Evolutionary conservation across 2,888 invertebrate species (phyloP).

Genomic region (Lagria hirta): DNA sequence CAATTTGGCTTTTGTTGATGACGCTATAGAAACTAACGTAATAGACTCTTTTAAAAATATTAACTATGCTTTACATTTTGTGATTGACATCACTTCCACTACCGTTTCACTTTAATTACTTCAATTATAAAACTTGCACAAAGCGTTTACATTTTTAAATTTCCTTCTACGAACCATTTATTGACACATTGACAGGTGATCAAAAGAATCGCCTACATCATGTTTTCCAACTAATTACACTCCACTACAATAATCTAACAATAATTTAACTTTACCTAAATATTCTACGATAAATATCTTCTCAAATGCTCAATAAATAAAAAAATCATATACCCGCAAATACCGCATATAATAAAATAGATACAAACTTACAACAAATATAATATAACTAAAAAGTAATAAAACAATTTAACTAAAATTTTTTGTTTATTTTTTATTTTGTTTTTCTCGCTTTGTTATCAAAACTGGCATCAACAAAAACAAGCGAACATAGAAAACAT

Average conservation of each 20-base stretch:
- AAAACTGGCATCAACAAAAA: no score
- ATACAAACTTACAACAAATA: no score
- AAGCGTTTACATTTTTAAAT: conserved; percentile 17
- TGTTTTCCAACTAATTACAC: conserved; percentile 16
- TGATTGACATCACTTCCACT: conserved; percentile 23
- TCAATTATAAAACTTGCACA: conserved; percentile 17
- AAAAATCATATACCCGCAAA: no score
- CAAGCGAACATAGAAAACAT: no score
- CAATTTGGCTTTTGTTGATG: conserved; percentile 5
- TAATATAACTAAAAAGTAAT: no score
- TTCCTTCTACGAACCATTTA: conserved; percentile 22
- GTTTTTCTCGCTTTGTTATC: no score
- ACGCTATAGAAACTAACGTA: conserved; percentile 6
- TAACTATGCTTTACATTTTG: conserved; percentile 13
- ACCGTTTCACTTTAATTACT: conserved; percentile 27
- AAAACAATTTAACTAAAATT: no score
- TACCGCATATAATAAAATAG: no score
- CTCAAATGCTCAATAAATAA: no score
- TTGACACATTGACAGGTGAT: conserved; percentile 25
- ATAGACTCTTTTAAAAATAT: conserved; percentile 10
- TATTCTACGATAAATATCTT: no score
- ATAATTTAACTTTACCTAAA: no score
- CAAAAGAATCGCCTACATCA: conserved; percentile 23
- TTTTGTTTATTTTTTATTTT: no score
- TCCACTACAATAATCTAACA: conserved; percentile 14